Base-by-base conservation (phyloP, 92 coral and sea anemone species). In the Paragorgia papillata region DNA sequence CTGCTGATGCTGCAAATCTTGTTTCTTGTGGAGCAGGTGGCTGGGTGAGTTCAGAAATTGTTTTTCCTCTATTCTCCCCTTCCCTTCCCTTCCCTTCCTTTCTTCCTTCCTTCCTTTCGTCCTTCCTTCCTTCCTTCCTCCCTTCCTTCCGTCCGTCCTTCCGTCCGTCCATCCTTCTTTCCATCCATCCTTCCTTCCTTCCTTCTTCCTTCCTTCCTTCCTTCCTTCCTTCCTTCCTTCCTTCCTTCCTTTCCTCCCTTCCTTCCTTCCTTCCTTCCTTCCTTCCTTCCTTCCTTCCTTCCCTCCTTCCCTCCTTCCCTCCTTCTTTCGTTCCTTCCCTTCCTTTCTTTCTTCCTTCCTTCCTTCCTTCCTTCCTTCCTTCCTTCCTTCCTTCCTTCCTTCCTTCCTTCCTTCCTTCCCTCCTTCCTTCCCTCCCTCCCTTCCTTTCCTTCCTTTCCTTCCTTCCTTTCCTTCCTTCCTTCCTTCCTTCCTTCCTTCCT, bases 21-120 rank as follows among this genome's bases (percentile, higher is more conserved):
- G 85, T 93, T 9, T 93, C 91, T 26, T 90, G 97, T 64, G 89
- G 86, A 37, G 90, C 91, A 5, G 86, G 86, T 65, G 97, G 97
- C 58, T 90, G 92, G 96, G 97, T 93, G 71, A 73, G 97, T 70
- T 25, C 12, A 32, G 7, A 8, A 4, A 39, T 69, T 40, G 3
- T 25, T 14, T 12, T 17, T 6, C 1, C 26, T 34, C 12, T 3
- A 26, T 25, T 13, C 18, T 60, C 19, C 39, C 15, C 28, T 12
- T 17, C 18, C 21, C 10, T 12, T 24, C 24, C 18, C 10, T 2
- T 32, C 19, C 26, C 50, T 12, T 15, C 46, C 27, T 20, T 19
- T 22, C 53, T 46, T 46, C 12, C 2, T 46, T 46, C 53, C 53
- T 6, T 46, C 53, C 53, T 46, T 6, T n/a, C 53, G n/a, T 46